Evolutionary conservation across 2,888 invertebrate species (phyloP).

Genomic region (Apotomis turbidana): DNA sequence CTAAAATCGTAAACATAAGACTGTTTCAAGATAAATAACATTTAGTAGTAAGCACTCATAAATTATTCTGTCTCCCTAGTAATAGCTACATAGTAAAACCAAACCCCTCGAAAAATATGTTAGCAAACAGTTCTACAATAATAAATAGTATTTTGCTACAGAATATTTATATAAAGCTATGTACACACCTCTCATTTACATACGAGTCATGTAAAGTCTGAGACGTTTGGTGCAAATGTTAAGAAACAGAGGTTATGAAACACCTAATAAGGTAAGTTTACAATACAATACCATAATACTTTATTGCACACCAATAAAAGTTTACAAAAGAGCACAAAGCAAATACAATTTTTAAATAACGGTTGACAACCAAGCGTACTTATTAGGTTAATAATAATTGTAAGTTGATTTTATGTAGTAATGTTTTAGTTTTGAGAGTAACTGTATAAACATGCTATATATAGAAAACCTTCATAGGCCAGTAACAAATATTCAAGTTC

Average conservation of each 20-base stretch:
- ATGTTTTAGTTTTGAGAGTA: too few species aligned
- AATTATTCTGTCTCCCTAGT: neutral
- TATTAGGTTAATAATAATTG: too few species aligned
- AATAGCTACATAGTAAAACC: neutral
- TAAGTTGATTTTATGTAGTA: too few species aligned
- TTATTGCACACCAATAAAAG: too few species aligned
- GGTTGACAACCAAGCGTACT: too few species aligned
- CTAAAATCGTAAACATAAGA: neutral
- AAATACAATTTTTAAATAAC: too few species aligned
- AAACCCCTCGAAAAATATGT: neutral
- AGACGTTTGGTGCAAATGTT: neutral
- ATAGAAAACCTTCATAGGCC: too few species aligned
- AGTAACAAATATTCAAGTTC: too few species aligned
- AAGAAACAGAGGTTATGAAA: neutral
- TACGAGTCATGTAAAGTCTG: neutral
- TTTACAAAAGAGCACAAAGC: too few species aligned
- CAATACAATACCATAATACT: neutral
- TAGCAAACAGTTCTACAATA: neutral
- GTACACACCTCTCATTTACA: conserved; percentile 9
- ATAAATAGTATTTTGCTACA: conserved; percentile 6
- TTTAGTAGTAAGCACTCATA: neutral
- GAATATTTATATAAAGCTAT: neutral
- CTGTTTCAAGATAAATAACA: neutral
- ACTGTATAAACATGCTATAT: too few species aligned
- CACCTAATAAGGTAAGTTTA: neutral